Base-by-base conservation (phyloP, 1,140 invertebrate genomes). In the Mactra quadrangularis region DNA sequence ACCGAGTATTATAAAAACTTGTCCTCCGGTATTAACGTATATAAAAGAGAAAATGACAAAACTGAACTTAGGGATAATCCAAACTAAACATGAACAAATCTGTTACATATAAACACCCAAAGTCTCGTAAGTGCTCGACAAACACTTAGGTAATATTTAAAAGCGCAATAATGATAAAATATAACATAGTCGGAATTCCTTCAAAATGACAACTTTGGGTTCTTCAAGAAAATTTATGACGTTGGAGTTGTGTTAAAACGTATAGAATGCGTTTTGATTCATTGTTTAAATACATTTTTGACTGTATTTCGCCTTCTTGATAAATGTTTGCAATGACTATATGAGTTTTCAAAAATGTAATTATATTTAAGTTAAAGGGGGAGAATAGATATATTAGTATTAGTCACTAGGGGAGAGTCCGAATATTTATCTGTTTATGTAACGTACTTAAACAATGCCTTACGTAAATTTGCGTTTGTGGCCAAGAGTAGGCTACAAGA, bases 81-180 rank as follows among this genome's bases (percentile, higher is more conserved):
- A 25, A 59, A 75, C 55, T 45, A 75, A 75, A 75, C 72, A 75
- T 60, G 53, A 11, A 47, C 45, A 59, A 72, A 78, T 66, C 60
- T 27, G 60, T 25, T 53, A 68, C 60, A 57, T 50, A 62, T 78
- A 78, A 78, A 78, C 76, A 78, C 45, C 31, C 60, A 25, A 45
- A 55, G 50, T 29, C 41, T 25, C n/a, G n/a, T 52, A 68, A 78
- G 76, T 66, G 76, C 1, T 68, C 19, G 11, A 59, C 53, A 78
- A 78, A 78, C 76, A 78, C 60, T 45, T 17, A 11, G 19, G 13
- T 25, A 68, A 53, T 66, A 45, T 33, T 78, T 68, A 60, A 78
- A 68, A 66, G 52, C 47, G 62, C 47, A 78, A 78, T 78, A 55
- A 68, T 78, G 76, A 31, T 78, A 78, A 78, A 78, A 78, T 78